Base-by-base conservation (phyloP, 2,888 invertebrate genomes). In the Melieria omissa region DNA sequence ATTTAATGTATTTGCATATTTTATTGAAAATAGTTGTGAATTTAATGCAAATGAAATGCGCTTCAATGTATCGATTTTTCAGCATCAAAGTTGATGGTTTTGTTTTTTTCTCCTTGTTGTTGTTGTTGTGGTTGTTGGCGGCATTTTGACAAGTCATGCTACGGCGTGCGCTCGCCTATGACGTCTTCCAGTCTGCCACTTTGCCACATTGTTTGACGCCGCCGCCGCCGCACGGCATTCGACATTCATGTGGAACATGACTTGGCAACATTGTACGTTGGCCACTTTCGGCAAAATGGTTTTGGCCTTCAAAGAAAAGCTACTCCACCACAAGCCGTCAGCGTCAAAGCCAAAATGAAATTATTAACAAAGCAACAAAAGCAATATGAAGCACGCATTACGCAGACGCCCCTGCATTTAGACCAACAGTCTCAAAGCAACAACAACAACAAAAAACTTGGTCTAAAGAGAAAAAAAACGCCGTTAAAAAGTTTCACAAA, bases 401-500 rank as follows among this genome's bases (percentile, higher is more conserved):
- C 42, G 49, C 60, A 42, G 60, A 16, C 69, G 69, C 69, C 69
- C 62, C 62, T 60, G 54, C 69, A 42, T 49, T 69, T 69, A 69
- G 16, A 2, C 29, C 29, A 42, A 14, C 5, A 41, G 29, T 29
- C 14, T 41, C 42, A 52, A 10, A 29, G 54, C n/a, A n/a, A 65
- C 52, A 52, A 54, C 52, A 54, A 49, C 6, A 3, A 5, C 14
- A 12, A 29, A n/a, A 41, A 52, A 49, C 29, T 3, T 29, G 2
- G 29, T 29, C 29, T 3, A 29, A 29, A 29, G 29, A 29, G 3
- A 29, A 2, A 29, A 29, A 29, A 29, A 29, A 29, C 29, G 29
- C 29, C 29, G 29, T 29, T 46, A 14, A 58, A 68, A 49, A 80
- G 80, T 74, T 82, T 82, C 81, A 82, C 80, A 76, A 82, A 79